Evolutionary conservation across 2,797 vertebrate species (phyloP).

Genomic region (Rachycentron canadum): DNA sequence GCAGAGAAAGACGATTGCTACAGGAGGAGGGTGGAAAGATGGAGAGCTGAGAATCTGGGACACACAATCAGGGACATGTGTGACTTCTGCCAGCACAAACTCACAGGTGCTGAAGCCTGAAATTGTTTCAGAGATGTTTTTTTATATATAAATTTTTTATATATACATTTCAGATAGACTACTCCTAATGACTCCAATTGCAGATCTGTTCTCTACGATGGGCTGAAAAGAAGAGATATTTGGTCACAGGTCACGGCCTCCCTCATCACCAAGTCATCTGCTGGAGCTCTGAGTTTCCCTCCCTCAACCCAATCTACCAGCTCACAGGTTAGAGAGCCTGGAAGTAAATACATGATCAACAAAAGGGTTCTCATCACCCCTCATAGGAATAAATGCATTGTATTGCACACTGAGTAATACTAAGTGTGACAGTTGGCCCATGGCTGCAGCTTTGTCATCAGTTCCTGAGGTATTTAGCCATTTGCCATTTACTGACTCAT

Average conservation of each 20-base stretch:
- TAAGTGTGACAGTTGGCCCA: conserved; percentile 3
- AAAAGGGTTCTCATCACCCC: background rate
- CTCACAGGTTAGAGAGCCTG: conserved; percentile 75
- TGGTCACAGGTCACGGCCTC: conserved; percentile 83
- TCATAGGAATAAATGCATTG: conserved; percentile 8
- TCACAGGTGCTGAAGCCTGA: conserved; percentile 83
- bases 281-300: conserved; percentile 81
- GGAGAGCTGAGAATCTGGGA: conserved; percentile 86
- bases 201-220: conserved; percentile 88
- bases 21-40: conserved; percentile 87
- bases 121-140: background rate
- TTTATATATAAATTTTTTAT: background rate
- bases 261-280: conserved; percentile 80
- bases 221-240: conserved; percentile 76
- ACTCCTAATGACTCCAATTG: conserved; percentile 11
- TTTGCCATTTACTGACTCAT: conserved; percentile 33
- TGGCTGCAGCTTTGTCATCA: background rate
- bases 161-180: background rate
- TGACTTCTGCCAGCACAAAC: conserved; percentile 78
- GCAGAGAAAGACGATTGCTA: conserved; percentile 81
- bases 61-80: conserved; percentile 73
- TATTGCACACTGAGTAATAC: conserved; percentile 21
- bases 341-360: background rate
- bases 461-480: background rate
- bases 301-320: conserved; percentile 67